Percentiles rank a stretch among this genome's conserved stretches.
phyloP scores from a whole-genome alignment of 2,797 vertebrate genomes.

The Siniperca undulata region DNA sequence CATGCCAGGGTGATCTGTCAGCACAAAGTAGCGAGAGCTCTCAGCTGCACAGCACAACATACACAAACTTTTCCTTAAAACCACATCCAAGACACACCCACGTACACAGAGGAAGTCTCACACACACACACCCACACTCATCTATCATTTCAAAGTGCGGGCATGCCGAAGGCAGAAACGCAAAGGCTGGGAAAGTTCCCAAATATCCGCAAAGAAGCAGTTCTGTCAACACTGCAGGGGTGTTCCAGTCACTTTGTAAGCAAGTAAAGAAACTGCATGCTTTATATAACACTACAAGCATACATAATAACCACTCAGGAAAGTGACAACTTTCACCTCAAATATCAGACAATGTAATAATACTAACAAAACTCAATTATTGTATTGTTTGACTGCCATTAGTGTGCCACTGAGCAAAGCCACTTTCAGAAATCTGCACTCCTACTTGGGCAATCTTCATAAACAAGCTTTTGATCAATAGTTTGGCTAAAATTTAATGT shows the following conservation, averaged over 20 bases:
- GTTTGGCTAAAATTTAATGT: background rate
- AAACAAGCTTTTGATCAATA: background rate
- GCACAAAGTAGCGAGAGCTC: conserved; percentile 50
- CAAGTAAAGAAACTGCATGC: conserved; percentile 23
- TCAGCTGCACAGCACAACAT: conserved; percentile 42
- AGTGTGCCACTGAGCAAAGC: background rate
- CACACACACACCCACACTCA: background rate
- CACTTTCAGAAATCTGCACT: background rate
- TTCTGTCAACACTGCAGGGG: conserved; percentile 45
- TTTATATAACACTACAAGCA: conserved; percentile 29
- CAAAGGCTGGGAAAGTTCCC: conserved; percentile 45
- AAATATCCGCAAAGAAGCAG: conserved; percentile 48
- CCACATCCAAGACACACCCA: conserved; percentile 34
- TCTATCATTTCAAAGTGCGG: conserved; percentile 38
- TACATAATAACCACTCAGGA: conserved; percentile 18
- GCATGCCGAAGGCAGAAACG: conserved; percentile 38
- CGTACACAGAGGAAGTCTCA: conserved; percentile 1
- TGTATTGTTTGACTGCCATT: background rate
- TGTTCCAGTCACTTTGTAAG: conserved; percentile 45
- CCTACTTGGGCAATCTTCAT: background rate
- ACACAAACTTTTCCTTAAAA: conserved; percentile 51
- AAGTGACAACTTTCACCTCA: background rate
- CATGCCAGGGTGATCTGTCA: conserved; percentile 63
- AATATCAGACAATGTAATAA: conserved; percentile 2
- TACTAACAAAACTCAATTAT: background rate